Evolutionary conservation across 2,797 vertebrate species (phyloP).

Genomic region (Naso thynnoides): DNA sequence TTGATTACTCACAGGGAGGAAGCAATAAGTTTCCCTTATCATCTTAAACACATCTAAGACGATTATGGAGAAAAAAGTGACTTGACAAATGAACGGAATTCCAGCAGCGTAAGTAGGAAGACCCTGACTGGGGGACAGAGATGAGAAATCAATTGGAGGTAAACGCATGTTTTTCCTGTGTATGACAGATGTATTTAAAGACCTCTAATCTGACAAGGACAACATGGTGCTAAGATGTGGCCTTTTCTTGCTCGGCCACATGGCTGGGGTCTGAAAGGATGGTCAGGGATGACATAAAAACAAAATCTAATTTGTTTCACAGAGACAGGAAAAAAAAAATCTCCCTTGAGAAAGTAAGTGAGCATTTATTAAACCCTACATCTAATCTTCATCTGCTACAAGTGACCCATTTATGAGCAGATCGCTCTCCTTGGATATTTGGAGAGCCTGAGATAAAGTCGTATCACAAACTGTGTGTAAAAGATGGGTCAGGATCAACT

Average conservation of each 20-base stretch:
- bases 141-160: constrained; percentile 78
- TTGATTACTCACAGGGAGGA: constrained; percentile 70
- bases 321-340: constrained; percentile 76
- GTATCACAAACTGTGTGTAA: constrained; percentile 67
- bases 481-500: constrained; percentile 71
- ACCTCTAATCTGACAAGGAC: constrained; percentile 87
- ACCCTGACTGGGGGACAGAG: constrained; percentile 64
- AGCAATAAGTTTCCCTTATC: constrained; percentile 74
- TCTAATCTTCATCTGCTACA: constrained; percentile 88
- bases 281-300: constrained; percentile 77
- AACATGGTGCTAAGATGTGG: constrained; percentile 81
- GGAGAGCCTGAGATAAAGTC: constrained; percentile 66
- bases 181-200: constrained; percentile 85
- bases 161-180: constrained; percentile 76
- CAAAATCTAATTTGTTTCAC: constrained; percentile 90
- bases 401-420: constrained; percentile 88
- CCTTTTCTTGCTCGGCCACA: constrained; percentile 79
- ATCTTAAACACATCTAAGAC: constrained; percentile 82
- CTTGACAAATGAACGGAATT: constrained; percentile 85
- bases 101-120: constrained; percentile 54
- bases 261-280: constrained; percentile 62
- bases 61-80: constrained; percentile 82
- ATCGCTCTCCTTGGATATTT: constrained; percentile 66
- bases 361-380: constrained; percentile 84
- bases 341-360: constrained; percentile 86